Conservation (phyloP, 2,797 vertebrate genomes). For the Urosaurus nigricauda region DNA sequence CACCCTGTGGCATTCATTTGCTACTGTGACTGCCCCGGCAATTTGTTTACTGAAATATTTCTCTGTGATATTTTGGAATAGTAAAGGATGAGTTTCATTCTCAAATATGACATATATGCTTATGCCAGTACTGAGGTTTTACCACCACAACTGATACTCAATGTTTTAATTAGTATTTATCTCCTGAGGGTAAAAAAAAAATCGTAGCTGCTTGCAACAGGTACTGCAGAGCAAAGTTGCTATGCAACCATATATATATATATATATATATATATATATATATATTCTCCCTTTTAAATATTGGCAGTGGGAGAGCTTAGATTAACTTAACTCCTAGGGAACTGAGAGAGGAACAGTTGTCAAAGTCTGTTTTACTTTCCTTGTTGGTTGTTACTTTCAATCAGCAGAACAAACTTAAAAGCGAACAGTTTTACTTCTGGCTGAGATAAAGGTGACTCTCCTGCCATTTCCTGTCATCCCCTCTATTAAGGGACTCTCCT, state of each 20-base stretch:
- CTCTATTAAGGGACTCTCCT: neutral
- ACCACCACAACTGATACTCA: slow-evolving; percentile 29
- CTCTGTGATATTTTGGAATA: slow-evolving; percentile 41
- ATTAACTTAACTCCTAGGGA: slow-evolving; percentile 44
- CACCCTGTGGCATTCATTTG: neutral
- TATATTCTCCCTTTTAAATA: slow-evolving; percentile 58
- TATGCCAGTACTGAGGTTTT: slow-evolving; percentile 54
- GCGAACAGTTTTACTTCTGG: slow-evolving; percentile 17
- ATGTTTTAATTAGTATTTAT: slow-evolving; percentile 74
- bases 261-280: no score
- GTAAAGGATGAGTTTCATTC: slow-evolving; percentile 16
- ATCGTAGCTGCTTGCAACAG: slow-evolving; percentile 58
- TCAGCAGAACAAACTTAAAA: slow-evolving; percentile 22
- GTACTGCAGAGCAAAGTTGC: slow-evolving; percentile 65
- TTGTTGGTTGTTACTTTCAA: neutral
- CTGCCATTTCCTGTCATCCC: neutral
- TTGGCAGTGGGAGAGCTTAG: slow-evolving; percentile 55
- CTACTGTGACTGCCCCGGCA: neutral
- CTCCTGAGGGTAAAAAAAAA: slow-evolving; percentile 69
- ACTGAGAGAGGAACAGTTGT: slow-evolving; percentile 17
- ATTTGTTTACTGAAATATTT: slow-evolving; percentile 37
- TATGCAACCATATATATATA: slow-evolving; percentile 68
- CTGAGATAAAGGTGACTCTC: neutral
- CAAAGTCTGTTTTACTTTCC: neutral
- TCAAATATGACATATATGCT: slow-evolving; percentile 37